These are phyloP conservation scores for Stenolophus ochropezus DNA, from an alignment of 2,888 invertebrate genomes.

Conservation along the genomic window DNA sequence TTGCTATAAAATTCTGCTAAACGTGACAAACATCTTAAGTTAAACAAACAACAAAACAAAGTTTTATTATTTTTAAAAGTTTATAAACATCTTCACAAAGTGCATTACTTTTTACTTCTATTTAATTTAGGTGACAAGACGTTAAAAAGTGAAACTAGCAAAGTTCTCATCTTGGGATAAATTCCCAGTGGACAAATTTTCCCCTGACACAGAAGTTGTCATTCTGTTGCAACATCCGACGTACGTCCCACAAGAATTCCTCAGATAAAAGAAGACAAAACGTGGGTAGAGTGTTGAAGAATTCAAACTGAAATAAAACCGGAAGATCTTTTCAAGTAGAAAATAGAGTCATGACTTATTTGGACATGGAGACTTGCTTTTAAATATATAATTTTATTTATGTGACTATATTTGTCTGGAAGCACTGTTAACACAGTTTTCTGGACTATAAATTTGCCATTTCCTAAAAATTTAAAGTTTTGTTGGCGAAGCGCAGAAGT, in stretches of 20 bases:
- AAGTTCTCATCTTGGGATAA: background rate
- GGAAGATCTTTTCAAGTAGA: background rate
- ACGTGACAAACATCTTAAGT: too few relatives aligned
- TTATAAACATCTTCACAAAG: background rate
- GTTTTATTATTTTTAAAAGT: background rate
- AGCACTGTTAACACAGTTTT: conserved; percentile 3
- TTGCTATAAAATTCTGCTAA: too few relatives aligned
- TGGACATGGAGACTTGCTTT: background rate
- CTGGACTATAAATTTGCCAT: background rate
- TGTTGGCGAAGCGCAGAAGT: background rate
- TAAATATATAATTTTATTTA: conserved; percentile 21
- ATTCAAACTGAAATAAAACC: conserved; percentile 11
- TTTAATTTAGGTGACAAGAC: background rate
- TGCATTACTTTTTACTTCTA: background rate
- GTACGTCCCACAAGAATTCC: background rate
- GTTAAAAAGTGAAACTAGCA: background rate
- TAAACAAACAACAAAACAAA: too few relatives aligned
- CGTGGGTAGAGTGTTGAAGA: background rate
- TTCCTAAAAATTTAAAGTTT: background rate
- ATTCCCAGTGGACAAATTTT: background rate
- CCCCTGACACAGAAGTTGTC: background rate
- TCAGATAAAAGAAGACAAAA: background rate
- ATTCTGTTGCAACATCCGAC: background rate
- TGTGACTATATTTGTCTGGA: background rate
- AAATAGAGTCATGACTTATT: background rate